phyloP scores from a whole-genome alignment of 2,113 vertebrate species.

The Haliaeetus leucogaster region DNA sequence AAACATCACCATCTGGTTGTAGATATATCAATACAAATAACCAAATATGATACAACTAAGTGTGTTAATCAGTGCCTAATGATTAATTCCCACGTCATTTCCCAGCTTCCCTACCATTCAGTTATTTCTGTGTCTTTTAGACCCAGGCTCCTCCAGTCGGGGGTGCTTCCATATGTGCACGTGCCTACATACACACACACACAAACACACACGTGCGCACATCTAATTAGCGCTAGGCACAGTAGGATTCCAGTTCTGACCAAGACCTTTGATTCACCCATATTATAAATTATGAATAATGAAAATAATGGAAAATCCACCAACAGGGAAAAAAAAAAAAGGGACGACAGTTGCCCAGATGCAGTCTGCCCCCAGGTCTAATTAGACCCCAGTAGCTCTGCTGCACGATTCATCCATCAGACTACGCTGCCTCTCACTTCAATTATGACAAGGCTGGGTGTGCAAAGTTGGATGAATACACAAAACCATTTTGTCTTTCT shows the following conservation, averaged over 20 bases:
- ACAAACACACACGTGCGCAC: background rate
- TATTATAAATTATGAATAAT: conserved; percentile 8
- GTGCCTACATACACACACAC: background rate
- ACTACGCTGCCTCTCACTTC: background rate
- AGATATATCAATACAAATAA: conserved; percentile 60
- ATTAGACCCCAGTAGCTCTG: background rate
- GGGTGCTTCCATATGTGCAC: background rate
- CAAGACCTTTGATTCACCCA: background rate
- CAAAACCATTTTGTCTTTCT: conserved; percentile 40
- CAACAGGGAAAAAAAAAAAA: background rate
- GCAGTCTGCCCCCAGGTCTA: background rate
- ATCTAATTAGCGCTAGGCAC: background rate
- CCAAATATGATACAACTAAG: conserved; percentile 44
- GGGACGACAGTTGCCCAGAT: background rate
- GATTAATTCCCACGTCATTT: conserved; percentile 27
- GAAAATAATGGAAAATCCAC: background rate
- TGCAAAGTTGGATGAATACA: conserved; percentile 4
- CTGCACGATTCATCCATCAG: background rate
- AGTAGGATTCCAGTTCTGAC: background rate
- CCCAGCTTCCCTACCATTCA: background rate
- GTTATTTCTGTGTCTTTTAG: background rate
- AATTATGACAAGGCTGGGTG: background rate
- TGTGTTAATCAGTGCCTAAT: conserved; percentile 40
- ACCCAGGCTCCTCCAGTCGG: background rate
- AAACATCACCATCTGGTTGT: conserved; percentile 64